Evolutionary conservation across 2,888 invertebrate genomes (phyloP).

Genomic region (Mythimna vitellina): DNA sequence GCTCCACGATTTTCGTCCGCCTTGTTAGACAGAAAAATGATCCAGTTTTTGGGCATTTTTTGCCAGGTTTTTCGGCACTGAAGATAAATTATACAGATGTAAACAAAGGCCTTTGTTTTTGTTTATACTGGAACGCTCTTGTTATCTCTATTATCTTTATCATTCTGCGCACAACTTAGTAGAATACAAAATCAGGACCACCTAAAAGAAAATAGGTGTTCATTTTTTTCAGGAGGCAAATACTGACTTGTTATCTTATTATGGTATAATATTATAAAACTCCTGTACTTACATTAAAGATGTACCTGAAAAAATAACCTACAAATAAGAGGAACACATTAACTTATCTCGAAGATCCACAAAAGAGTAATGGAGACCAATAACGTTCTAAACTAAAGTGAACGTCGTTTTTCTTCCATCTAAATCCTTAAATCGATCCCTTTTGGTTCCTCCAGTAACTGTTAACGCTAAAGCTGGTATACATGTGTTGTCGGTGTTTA

Average conservation of each 20-base stretch:
- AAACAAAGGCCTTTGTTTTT: constrained; percentile 57
- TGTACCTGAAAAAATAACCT: not conserved
- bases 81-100: constrained; percentile 39
- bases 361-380: constrained; percentile 33
- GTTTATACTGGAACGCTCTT: constrained; percentile 38
- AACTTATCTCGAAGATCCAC: not conserved
- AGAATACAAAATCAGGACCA: not conserved
- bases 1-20: constrained; percentile 20
- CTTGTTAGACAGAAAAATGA: constrained; percentile 1
- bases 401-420: constrained; percentile 15
- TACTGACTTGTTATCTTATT: not conserved
- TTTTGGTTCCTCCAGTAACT: not conserved
- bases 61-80: constrained; percentile 9
- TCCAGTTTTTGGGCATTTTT: not conserved
- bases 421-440: constrained; percentile 6
- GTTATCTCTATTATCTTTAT: constrained; percentile 5
- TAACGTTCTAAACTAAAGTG: constrained; percentile 12
- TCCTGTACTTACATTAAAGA: not conserved
- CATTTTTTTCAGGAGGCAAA: not conserved
- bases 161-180: not conserved
- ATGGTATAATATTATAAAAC: too few species aligned
- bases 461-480: not conserved
- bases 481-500: not conserved
- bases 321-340: not conserved
- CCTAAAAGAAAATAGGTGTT: not conserved